Base-by-base conservation (phyloP, 2,888 invertebrate genomes). In the Fragum sueziense region DNA sequence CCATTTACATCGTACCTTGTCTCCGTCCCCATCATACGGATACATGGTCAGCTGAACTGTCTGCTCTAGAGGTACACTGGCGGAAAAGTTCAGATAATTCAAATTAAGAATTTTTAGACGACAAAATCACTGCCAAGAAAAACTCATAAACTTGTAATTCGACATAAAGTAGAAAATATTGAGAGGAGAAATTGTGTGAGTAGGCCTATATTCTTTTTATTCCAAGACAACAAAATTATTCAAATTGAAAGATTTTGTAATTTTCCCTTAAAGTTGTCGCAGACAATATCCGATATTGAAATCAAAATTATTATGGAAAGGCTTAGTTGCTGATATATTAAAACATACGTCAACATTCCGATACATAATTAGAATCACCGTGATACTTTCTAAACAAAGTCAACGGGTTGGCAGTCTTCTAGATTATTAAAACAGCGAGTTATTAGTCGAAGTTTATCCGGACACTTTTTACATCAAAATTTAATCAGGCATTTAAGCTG, bases 21-120 rank as follows among this genome's bases (percentile, higher is more conserved):
- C 65, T 11, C 65, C 65, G 27, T 65, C 65, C 0, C 65, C 65
- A 65, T 65, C 65, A 41, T 65, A 65, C 2, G 65, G 65, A 65
- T n/a, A 41, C 22, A 65, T 9, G 17, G 9, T 9, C 4, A 65
- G 33, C n/a, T 41, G 41, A 27, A 33, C 6, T 17, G 11, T 22
- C 65, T 65, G 25, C 14, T 41, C 65, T 11, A 65, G 41, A 3
- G 65, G 65, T 41, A 65, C 31, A 22, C 65, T 65, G 25, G 9
- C 1, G 31, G 11, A 61, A 61, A 31, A 54, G n/a, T n/a, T 54
- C 22, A 54, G 47, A n/a, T 2, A 1, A n/a, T 20, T 6, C 17
- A 47, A 47, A 47, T 20, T 1, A 2, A 47, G 11, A 9, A 17
- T 20, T 20, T 2, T 47, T n/a, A 47, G 20, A 47, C 47, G 17